Evolutionary conservation across 2,888 invertebrate genomes (phyloP).

Genomic region (Xylota segnis): DNA sequence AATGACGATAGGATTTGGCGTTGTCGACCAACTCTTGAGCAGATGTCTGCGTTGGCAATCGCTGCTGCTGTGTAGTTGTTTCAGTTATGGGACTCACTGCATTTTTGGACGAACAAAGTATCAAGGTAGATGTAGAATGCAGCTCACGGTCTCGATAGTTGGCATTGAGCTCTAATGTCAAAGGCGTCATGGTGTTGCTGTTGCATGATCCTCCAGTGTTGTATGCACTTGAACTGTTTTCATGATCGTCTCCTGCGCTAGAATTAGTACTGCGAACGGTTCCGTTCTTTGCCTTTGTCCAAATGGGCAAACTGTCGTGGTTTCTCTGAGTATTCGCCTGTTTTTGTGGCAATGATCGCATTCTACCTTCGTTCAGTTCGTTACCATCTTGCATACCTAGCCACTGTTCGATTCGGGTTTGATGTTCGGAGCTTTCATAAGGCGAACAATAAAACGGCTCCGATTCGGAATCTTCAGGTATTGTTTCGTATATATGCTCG

Average conservation of each 20-base stretch:
- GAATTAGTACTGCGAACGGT: constrained; percentile 79
- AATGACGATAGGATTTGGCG: constrained; percentile 28
- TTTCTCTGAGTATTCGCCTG: constrained; percentile 65
- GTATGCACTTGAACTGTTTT: constrained; percentile 88
- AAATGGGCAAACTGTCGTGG: constrained; percentile 47
- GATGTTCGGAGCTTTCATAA: constrained; percentile 84
- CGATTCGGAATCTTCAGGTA: constrained; percentile 87
- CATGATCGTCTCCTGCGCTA: constrained; percentile 85
- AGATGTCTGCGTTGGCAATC: constrained; percentile 47
- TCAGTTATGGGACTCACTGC: constrained; percentile 36
- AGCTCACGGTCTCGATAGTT: constrained; percentile 71
- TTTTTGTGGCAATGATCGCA: constrained; percentile 70
- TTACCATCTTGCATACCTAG: constrained; percentile 80
- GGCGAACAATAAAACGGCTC: constrained; percentile 88
- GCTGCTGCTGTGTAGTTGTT: constrained; percentile 37
- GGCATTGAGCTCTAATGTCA: constrained; percentile 85
- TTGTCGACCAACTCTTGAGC: constrained; percentile 14
- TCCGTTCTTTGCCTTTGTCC: constrained; percentile 65
- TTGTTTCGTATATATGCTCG: constrained; percentile 89
- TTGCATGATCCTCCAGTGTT: constrained; percentile 92
- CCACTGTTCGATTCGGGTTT: constrained; percentile 82
- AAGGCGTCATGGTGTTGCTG: constrained; percentile 86
- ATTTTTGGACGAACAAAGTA: constrained; percentile 54
- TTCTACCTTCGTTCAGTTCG: constrained; percentile 17
- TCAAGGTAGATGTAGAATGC: constrained; percentile 52